Evolutionary conservation across 2,888 invertebrate genomes (phyloP).

Genomic region (Nyleta sp.): DNA sequence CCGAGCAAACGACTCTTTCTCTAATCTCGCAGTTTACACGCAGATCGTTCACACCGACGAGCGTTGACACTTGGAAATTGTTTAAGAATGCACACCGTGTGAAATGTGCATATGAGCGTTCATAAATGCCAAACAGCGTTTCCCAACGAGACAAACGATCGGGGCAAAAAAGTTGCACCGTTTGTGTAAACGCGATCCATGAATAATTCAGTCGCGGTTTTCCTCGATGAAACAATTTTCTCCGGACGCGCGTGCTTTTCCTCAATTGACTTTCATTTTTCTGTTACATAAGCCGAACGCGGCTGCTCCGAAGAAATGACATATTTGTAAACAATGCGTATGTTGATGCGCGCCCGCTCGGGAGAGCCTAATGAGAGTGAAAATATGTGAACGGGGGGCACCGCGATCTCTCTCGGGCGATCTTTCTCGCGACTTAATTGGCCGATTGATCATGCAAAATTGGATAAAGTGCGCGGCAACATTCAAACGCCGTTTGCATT

Average conservation of each 20-base stretch:
- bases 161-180: slow-evolving; percentile 29
- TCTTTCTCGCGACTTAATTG: slow-evolving; percentile 28
- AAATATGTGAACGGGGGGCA: slow-evolving; percentile 32
- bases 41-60: slow-evolving; percentile 38
- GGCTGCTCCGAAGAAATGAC: slow-evolving; percentile 33
- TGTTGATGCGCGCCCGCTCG: slow-evolving; percentile 23
- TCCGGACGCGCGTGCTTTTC: slow-evolving; percentile 39
- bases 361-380: slow-evolving; percentile 54
- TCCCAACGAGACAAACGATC: slow-evolving; percentile 28
- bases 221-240: slow-evolving; percentile 43
- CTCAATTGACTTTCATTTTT: slow-evolving; percentile 59
- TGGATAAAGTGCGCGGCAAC: not conserved
- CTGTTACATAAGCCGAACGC: slow-evolving; percentile 45
- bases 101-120: slow-evolving; percentile 27
- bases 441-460: slow-evolving; percentile 5
- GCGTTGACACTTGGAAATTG: slow-evolving; percentile 39
- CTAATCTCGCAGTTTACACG: slow-evolving; percentile 16
- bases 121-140: slow-evolving; percentile 14
- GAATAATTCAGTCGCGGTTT: slow-evolving; percentile 43
- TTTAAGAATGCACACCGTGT: slow-evolving; percentile 24
- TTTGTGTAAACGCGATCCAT: slow-evolving; percentile 39
- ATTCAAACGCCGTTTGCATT: not conserved
- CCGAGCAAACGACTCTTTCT: slow-evolving; percentile 1
- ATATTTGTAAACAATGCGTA: slow-evolving; percentile 63
- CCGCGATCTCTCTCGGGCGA: slow-evolving; percentile 21